Evolutionary conservation across 2,888 invertebrate species (phyloP), one percentile per base, ranked within the genome.

Genomic region (Lapara coniferarum): DNA sequence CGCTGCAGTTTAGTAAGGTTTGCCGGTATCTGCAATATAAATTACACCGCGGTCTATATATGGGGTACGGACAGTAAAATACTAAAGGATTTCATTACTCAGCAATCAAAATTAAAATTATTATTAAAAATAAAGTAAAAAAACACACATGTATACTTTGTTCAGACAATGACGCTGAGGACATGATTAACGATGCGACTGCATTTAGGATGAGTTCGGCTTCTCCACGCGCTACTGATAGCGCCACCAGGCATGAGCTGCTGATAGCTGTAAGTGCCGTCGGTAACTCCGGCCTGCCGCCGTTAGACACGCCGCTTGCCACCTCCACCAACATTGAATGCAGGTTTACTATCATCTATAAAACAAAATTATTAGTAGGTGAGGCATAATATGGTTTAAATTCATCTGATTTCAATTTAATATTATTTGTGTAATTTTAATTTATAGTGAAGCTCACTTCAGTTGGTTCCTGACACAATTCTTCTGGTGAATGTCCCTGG

Each of bases 191-290:
- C 44, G 98, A 97, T 5, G 98, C 96, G 53, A 98, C 95, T 7
- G 99, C 98, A 78, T 96, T 96, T 8, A 99, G 94, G 79, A 98
- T 96, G 82, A 98, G 97, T 71, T 98, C 98, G 12, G 98, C 98
- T 86, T 98, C 98, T 6, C 99, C 99, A 69, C 97, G 95, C 1
- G 99, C 98, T 66, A 99, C 97, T 14, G 98, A 98, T 72, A 99
- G 94, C 69, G 98, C 98, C 68, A 99, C 95, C 10, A 99, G 94
- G 78, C 98, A 98, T 1, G 99, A 97, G 85, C 98, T 98, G 67
- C 98, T 98, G 71, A 98, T 95, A 6, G 98, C 96, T 25, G 98
- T 97, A 79, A 99, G 95, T 77, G 95, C 95, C 73, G 95, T 95
- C 16, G 96, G 96, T 78, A 95, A 93, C 2, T 95, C 95, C 6